These are phyloP conservation scores for Cheumatopsyche charites DNA, from an alignment of 1,140 invertebrate genomes.

Conservation along the genomic window DNA sequence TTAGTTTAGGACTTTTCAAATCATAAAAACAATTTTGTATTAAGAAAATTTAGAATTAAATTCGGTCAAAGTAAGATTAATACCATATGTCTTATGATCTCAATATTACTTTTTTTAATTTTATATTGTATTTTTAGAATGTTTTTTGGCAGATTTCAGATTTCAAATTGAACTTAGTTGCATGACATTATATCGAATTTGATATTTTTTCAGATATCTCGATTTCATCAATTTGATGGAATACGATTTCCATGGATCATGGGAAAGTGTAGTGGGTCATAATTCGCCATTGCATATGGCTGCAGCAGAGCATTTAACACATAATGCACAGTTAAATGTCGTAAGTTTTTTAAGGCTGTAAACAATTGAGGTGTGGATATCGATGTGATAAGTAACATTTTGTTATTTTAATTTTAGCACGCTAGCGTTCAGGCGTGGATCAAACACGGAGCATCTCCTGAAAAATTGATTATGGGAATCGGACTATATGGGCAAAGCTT, in stretches of 20 bases:
- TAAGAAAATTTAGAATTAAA: too few species aligned
- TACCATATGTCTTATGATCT: too few species aligned
- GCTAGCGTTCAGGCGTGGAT: conserved; percentile 53
- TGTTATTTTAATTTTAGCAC: conserved; percentile 45
- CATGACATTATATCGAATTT: background rate
- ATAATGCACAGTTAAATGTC: conserved; percentile 51
- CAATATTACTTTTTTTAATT: too few species aligned
- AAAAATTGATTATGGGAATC: conserved; percentile 73
- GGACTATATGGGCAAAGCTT: conserved; percentile 74
- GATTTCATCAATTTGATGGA: conserved; percentile 73
- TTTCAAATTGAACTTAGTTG: too few species aligned
- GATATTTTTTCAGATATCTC: conserved; percentile 53
- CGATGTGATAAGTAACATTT: too few species aligned
- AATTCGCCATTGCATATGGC: conserved; percentile 64
- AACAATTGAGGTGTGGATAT: background rate
- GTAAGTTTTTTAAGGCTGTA: conserved; percentile 49
- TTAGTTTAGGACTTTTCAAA: too few species aligned
- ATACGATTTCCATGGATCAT: conserved; percentile 72
- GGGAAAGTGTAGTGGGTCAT: conserved; percentile 65
- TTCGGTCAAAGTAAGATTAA: too few species aligned
- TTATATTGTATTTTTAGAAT: too few species aligned
- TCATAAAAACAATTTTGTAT: too few species aligned
- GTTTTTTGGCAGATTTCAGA: too few species aligned
- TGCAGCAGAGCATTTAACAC: conserved; percentile 53
- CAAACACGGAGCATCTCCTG: conserved; percentile 59